Evolutionary conservation across 2,797 vertebrate species (phyloP), one percentile per base, ranked within the genome.

Genomic region (Pagetopsis macropterus): DNA sequence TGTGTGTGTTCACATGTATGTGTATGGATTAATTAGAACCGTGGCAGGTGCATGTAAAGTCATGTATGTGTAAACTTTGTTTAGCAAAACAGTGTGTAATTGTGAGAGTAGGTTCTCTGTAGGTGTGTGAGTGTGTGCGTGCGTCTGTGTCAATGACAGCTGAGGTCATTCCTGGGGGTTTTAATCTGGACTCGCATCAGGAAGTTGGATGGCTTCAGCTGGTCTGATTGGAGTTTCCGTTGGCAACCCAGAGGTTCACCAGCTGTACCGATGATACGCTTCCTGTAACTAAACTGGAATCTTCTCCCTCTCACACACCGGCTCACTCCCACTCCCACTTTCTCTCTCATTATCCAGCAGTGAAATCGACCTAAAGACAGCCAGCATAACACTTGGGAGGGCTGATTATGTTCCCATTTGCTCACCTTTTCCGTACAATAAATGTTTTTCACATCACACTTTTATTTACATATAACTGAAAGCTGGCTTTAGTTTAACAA

Each of bases 131-230:
- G 68, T 40, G 71, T 21, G 57, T 9, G 59, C 31, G 52, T 55
- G 62, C 21, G 74, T 74, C 70, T 31, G 46, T 84, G 76, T 82
- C 81, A 86, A 78, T 89, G 92, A 93, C 90, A 88, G 90, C 84
- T 89, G 88, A 92, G 89, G 91, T 93, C 89, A 88, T 84, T 88
- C 85, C 88, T 87, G 84, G 83, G 85, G 85, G 72, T 79, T 91
- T 89, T 91, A 91, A 93, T 92, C 91, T 91, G 86, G 88, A 80
- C 84, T 89, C 90, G 7, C 91, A 84, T 89, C 86, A 89, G 90
- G 91, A 90, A 89, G 84, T 76, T 52, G 79, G 87, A 74, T 69
- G 75, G 75, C 85, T 86, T 89, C 78, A 82, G 84, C 81, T 75
- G 79, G 67, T 87, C 88, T 89, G 86, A 89, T 81, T 87, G 86